Base-by-base conservation (phyloP, 2,888 invertebrate species). In the Brachyopa scutellaris region DNA sequence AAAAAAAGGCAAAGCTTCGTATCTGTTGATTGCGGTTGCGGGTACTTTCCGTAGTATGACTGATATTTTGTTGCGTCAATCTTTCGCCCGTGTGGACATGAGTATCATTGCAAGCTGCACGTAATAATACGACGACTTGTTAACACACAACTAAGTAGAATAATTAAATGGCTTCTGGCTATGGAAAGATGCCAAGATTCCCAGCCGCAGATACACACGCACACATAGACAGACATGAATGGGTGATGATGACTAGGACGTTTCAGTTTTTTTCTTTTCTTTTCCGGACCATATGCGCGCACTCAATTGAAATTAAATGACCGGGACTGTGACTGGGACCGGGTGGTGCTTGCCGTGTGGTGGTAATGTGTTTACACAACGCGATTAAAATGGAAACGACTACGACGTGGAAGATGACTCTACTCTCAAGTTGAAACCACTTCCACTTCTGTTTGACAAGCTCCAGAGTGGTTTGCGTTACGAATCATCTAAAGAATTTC, bases 361-460 rank as follows among this genome's bases (percentile, higher is more conserved):
- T 47, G 74, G 74, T 79, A 79, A 80, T 82, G 77, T 82, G 77
- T 77, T 82, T 76, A 77, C 77, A 23, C 70, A 82, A 72, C 70
- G 69, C 82, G 80, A 80, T 76, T 76, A 70, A 69, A 76, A 69
- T 38, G 64, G n/a, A 40, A 17, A 59, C 73, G 53, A 42, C 38
- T 6, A 7, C n/a, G n/a, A 45, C 19, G 36, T n/a, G 11, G 9
- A 40, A 8, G 29, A 61, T 17, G 53, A 45, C 13, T 55, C 45
- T 29, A 55, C 57, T 57, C 62, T 72, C 70, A 57, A 82, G 64
- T 77, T 31, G 70, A 77, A 77, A 77, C 64, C 82, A 82, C 82
- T 82, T 82, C 77, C 29, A 82, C 77, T 77, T 74, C 73, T 82
- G 82, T 82, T 82, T 82, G 82, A 77, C 82, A 82, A 82, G 82